Base-by-base conservation (phyloP, 2,888 invertebrate genomes). In the Hirtodrosophila trivittata region DNA sequence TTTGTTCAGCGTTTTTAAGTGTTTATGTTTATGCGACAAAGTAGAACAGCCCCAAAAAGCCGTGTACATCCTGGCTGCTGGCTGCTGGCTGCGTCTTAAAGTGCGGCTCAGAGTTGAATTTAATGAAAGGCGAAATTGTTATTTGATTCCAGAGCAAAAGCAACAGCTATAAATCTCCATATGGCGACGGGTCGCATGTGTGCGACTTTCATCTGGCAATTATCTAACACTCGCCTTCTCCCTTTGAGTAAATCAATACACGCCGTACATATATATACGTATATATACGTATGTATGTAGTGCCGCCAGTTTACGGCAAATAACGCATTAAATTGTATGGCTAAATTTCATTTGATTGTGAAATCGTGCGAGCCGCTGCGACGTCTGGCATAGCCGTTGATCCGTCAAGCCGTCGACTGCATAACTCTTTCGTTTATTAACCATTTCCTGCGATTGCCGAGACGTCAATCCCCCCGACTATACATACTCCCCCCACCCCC, bases 341-440 rank as follows among this genome's bases (percentile, higher is more conserved):
- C 84, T 78, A 84, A 84, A 86, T 84, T 86, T 81, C 66, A 75
- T 84, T 81, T 82, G 78, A 78, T 68, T 78, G 74, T 77, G 59
- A 60, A 66, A 65, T 67, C 69, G 73, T 77, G 75, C 67, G 39
- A 57, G 46, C 45, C 56, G 59, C 39, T 43, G 45, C 56, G 56
- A 14, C 64, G 68, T 69, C 66, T 67, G 55, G 18, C 55, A 28
- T 25, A 49, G 25, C 26, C 28, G 30, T 52, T 33, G 67, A 63
- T 62, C 51, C 58, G 46, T 50, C 41, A 47, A 65, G 55, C 52
- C 58, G 47, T 28, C 63, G 62, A 67, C 69, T 73, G 70, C 66
- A 67, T 77, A 85, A 77, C 82, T 82, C 86, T 77, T 82, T 80
- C 83, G 66, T 85, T 85, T 82, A 82, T 80, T 83, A 85, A 85